Evolutionary conservation across 2,797 vertebrate species (phyloP), one percentile per base, ranked within the genome.

Genomic region (Coendou prehensilis): DNA sequence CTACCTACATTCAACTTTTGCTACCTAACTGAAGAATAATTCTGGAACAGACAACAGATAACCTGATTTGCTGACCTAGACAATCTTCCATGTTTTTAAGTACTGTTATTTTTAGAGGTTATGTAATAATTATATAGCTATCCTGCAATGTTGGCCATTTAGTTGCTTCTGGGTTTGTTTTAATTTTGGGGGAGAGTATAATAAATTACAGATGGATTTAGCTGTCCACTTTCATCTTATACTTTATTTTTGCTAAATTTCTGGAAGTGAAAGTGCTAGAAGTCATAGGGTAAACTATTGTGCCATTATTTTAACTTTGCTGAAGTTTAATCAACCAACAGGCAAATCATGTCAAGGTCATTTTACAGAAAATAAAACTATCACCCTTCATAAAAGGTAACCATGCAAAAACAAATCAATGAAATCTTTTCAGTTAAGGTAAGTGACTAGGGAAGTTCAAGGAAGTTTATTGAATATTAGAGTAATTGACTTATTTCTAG

Each of bases 351-450:
- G 71, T 87, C 95, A 96, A 94, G 64, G 87, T 96, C 87, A 82
- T 93, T 97, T 96, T 69, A 78, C 89, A 91, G 87, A 93, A 97
- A 96, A 81, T 67, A 97, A 95, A 94, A 83, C 50, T 83, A 50
- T 96, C 73, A 87, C 57, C 78, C 52, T 89, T 83, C 90, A 92
- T 84, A 81, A 93, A 97, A 97, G 54, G 71, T 93, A 96, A 89
- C 83, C 89, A 95, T 89, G 93, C 95, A 93, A 97, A 96, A 98
- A 96, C 50, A 97, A 97, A 97, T 97, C 96, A 95, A 97, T 97
- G 73, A 63, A 87, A 57, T 81, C 45, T 79, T 96, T 94, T 95
- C 56, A 93, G 86, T 96, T 95, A 91, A 97, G 84, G 76, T 80
- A 91, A 93, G 81, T 97, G 67, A 73, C 90, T 97, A 5, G 89